A percentile compares a stretch with the other conserved stretches of the same genome.
These are phyloP conservation scores for Eilema caniola DNA, from an alignment of 2,888 invertebrate genomes.

Conservation along the genomic window DNA sequence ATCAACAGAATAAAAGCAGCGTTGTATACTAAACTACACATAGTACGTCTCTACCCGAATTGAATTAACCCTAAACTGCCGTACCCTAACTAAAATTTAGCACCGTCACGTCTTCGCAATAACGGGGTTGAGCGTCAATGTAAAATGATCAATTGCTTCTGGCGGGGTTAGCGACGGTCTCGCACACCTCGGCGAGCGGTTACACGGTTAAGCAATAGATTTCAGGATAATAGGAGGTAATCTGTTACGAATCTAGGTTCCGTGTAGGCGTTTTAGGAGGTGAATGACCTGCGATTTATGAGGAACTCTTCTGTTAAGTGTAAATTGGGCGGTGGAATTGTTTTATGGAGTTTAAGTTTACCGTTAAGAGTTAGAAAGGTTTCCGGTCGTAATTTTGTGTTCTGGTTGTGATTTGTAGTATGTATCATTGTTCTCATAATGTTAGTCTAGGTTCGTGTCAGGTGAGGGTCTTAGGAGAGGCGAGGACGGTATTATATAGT, in stretches of 20 bases:
- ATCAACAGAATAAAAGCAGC: not conserved
- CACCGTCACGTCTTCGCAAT: conserved; percentile 66
- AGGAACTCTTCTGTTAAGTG: not conserved
- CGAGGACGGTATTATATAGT: too few species aligned
- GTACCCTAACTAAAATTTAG: conserved; percentile 54
- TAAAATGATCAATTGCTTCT: conserved; percentile 66
- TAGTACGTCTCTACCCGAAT: conserved; percentile 4
- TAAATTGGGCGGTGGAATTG: not conserved
- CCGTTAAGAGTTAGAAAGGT: not conserved
- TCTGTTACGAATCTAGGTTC: conserved; percentile 36
- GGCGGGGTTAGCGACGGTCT: conserved; percentile 37
- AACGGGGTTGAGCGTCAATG: conserved; percentile 55
- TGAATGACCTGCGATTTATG: not conserved
- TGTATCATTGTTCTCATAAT: too few species aligned
- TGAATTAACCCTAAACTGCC: conserved; percentile 11
- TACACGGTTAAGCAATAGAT: conserved; percentile 36
- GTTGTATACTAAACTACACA: not conserved
- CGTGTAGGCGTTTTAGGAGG: conserved; percentile 17
- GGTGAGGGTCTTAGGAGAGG: too few species aligned
- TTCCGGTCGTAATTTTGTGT: too few species aligned
- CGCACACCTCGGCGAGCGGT: conserved; percentile 36
- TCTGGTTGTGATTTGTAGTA: too few species aligned
- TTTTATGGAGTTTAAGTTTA: not conserved
- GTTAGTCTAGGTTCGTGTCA: too few species aligned
- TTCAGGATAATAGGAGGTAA: conserved; percentile 43